These are phyloP conservation scores for Molossus molossus DNA, from an alignment of 2,797 vertebrate genomes.

Conservation along the genomic window DNA sequence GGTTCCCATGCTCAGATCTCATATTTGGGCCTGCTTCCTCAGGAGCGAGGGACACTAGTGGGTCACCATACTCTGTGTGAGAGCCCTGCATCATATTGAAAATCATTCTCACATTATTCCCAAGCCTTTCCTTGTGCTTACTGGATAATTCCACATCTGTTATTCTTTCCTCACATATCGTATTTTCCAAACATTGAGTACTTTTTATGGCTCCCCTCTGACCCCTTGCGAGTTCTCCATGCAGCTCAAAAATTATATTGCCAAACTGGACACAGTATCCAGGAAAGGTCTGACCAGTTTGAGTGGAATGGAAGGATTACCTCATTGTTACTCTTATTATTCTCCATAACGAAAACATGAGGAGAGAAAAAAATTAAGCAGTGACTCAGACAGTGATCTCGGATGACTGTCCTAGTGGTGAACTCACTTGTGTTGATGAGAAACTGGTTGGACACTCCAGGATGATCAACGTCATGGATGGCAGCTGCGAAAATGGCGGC, in stretches of 20 bases:
- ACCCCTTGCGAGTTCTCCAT: constrained; percentile 49
- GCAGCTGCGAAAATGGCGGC: constrained; percentile 98
- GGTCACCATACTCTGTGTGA: background rate
- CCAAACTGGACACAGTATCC: constrained; percentile 71
- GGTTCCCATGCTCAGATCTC: background rate
- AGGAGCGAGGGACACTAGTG: background rate
- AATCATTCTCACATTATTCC: background rate
- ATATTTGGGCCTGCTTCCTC: background rate
- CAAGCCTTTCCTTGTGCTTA: constrained; percentile 19
- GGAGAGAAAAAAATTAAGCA: constrained; percentile 58
- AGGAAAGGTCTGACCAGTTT: constrained; percentile 72
- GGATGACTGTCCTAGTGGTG: constrained; percentile 10
- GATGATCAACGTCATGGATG: constrained; percentile 99
- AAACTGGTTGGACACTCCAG: constrained; percentile 99
- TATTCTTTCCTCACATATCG: constrained; percentile 56
- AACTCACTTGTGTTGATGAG: constrained; percentile 99
- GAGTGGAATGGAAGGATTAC: constrained; percentile 76
- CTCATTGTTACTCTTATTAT: constrained; percentile 77
- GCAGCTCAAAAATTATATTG: constrained; percentile 59
- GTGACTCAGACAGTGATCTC: constrained; percentile 63
- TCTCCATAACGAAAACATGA: constrained; percentile 81
- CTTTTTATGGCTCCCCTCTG: constrained; percentile 71
- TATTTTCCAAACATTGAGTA: constrained; percentile 71
- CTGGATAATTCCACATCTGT: constrained; percentile 67
- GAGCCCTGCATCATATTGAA: background rate